These are phyloP conservation scores for Heliconius cydno DNA, from an alignment of 2,888 invertebrate species.

Conservation along the genomic window DNA sequence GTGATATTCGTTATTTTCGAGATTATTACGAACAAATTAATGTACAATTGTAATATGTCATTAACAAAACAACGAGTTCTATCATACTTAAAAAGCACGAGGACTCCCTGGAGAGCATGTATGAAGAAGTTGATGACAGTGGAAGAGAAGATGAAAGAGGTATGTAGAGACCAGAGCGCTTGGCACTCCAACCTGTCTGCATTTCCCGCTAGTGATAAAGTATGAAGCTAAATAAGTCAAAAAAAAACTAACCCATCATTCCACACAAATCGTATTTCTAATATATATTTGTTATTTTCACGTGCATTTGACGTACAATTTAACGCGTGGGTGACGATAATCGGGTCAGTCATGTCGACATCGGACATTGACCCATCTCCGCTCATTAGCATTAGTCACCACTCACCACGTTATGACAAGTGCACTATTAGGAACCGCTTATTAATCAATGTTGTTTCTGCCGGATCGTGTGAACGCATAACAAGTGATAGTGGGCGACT, in stretches of 20 bases:
- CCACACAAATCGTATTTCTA: neutral
- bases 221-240: too few relatives aligned
- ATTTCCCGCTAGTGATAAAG: too few relatives aligned
- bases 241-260: neutral
- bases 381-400: conserved; percentile 26
- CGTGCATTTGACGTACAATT: conserved; percentile 21
- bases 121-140: too few relatives aligned
- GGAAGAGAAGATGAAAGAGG: too few relatives aligned
- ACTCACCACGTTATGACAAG: conserved; percentile 26
- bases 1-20: neutral
- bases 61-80: too few relatives aligned
- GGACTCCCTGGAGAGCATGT: too few relatives aligned
- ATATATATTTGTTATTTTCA: neutral
- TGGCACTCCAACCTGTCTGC: too few relatives aligned
- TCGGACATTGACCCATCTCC: conserved; percentile 28
- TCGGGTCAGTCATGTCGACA: conserved; percentile 38
- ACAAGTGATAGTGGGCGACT: conserved; percentile 33
- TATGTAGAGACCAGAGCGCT: too few relatives aligned
- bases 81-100: too few relatives aligned
- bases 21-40: too few relatives aligned
- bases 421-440: conserved; percentile 22
- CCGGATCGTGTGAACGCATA: conserved; percentile 27
- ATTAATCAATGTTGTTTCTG: conserved; percentile 23
- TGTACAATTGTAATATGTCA: too few relatives aligned
- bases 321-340: conserved; percentile 28